Evolutionary conservation across 2,888 invertebrate genomes (phyloP).

Genomic region (Galerucella pusilla): DNA sequence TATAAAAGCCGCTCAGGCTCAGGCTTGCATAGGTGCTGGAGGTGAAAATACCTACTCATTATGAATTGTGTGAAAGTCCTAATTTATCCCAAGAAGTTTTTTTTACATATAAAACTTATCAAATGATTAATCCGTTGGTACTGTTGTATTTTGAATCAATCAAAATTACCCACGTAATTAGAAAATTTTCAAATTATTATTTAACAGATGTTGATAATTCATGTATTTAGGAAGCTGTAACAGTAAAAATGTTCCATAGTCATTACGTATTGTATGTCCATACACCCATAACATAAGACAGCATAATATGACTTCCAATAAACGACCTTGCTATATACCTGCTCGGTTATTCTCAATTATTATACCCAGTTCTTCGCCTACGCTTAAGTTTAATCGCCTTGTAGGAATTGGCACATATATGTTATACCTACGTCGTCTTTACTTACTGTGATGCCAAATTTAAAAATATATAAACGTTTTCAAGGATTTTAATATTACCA

Average conservation of each 20-base stretch:
- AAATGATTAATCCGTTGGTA: no score
- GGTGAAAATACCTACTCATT: no score
- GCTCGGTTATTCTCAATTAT: conserved; percentile 24
- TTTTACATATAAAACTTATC: no score
- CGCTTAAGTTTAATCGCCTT: conserved; percentile 10
- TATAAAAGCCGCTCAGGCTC: no score
- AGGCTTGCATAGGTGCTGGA: no score
- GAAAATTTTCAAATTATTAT: background rate
- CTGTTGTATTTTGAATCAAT: no score
- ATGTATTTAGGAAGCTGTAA: background rate
- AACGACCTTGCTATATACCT: conserved; percentile 34
- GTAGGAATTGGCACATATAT: conserved; percentile 10
- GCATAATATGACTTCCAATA: conserved; percentile 8
- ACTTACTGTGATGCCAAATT: conserved; percentile 11
- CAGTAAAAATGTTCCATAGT: background rate
- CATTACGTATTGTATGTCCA: background rate
- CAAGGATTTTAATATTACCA: background rate
- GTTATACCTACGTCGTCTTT: background rate
- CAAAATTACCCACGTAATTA: no score
- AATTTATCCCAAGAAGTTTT: no score
- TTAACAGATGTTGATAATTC: background rate
- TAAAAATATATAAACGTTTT: background rate
- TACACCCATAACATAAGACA: background rate
- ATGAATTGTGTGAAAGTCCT: no score
- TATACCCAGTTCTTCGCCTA: conserved; percentile 30